Base-by-base conservation (phyloP, 2,797 vertebrate genomes). In the Pseudochromis fuscus region DNA sequence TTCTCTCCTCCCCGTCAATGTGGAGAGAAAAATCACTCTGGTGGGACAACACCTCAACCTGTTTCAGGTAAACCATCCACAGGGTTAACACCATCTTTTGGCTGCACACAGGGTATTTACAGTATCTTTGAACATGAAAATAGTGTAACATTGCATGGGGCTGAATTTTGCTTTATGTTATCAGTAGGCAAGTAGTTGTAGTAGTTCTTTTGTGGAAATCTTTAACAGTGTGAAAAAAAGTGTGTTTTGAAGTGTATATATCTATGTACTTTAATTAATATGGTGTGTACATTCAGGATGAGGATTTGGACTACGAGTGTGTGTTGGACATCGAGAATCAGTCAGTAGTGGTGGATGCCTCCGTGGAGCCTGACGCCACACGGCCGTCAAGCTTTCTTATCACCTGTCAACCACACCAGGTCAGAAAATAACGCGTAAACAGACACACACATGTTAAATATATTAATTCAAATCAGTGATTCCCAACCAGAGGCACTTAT, bases 351-450 rank as follows among this genome's bases (percentile, higher is more conserved):
- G 94, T 97, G 63, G 92, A 95, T 1, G 96, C 97, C 42, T 87
- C 79, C 2, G 94, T 98, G 18, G 94, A 96, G 79, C 82, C 78
- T n/a, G 94, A 96, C 40, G 86, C 88, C 35, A 77, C 84, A 30
- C 87, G 94, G 3, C 89, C 87, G 1, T 93, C 94, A 0, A 69
- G 89, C 72, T 98, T 95, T 88, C 93, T 92, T 0, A 95, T 98
- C 87, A 97, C 93, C 0, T 99, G 97, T 84, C 95, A 94, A 50
- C 92, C 94, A 11, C 93, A 96, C 79, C 93, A 97, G 96, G 97
- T 99, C 75, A 87, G 90, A 40, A 76, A 19, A 23, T 9, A 1
- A 21, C 35, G 9, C 19, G n/a, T 16, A 50, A 44, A 31, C 38
- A 18, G 50, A 10, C 12, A 45, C 19, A 35, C 31, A 3, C 1